Evolutionary conservation across 2,797 vertebrate species (phyloP), one percentile per base, ranked within the genome.

Genomic region (Eulemur rubriventer): DNA sequence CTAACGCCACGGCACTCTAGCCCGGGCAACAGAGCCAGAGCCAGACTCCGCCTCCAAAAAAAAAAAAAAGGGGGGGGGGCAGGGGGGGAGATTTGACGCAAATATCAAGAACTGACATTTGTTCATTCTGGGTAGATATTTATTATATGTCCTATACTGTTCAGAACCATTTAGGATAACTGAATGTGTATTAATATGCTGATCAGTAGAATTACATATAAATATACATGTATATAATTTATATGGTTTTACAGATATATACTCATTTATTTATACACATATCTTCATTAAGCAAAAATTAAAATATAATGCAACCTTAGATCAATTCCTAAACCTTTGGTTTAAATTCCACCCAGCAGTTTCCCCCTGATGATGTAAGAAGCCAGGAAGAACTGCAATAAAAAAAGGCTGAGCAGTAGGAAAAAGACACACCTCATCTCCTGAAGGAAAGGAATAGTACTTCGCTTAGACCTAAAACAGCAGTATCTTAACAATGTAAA

Each of bases 381-480:
- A 95, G 81, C 30, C 72, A 96, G 63, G 4, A 93, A 87, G 38
- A 87, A 88, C 22, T 73, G 4, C 13, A 83, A 70, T 91, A 70
- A 70, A 65, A 73, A 73, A 26, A 94, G 76, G 41, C 35, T 63
- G 41, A 73, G 7, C 18, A 18, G 26, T 0, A 76, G 13, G 22
- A 65, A 57, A 90, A 73, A 67, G 26, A 59, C 57, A 82, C 24
- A 85, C 16, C 35, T 93, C 50, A 85, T 43, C 18, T 80, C n/a
- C 57, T 43, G 1, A 7, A 86, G 35, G 14, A 93, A 78, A 94
- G 41, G 9, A 90, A 91, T 20, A 41, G 12, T 76, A 43, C 86
- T 86, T 75, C 57, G 87, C 73, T 86, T 61, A 94, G 65, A 73
- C 9, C 73, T 50, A 75, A 26, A 86, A 75, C 7, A 86, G 30